Percentiles rank a stretch among this genome's conserved stretches.
phyloP scores from a whole-genome alignment of 2,888 invertebrate species.

The Smittia sp. region DNA sequence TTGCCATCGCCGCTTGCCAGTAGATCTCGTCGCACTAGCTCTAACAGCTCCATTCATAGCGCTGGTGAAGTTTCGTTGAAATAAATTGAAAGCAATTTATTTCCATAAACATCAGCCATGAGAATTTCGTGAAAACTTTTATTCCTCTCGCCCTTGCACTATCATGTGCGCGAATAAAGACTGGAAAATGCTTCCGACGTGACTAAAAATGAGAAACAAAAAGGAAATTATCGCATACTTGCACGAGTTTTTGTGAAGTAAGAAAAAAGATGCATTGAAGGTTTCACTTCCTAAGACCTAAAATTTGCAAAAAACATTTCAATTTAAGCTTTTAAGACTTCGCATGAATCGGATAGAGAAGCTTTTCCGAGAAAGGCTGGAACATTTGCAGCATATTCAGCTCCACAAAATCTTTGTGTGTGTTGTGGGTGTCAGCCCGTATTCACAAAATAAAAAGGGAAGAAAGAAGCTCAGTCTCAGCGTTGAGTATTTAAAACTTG shows the following conservation, averaged over 20 bases:
- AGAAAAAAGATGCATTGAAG: constrained; percentile 2
- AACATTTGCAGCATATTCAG: too few relatives aligned
- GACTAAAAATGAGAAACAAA: not conserved
- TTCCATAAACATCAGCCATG: constrained; percentile 19
- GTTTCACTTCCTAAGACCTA: too few relatives aligned
- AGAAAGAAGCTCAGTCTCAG: not conserved
- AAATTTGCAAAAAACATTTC: too few relatives aligned
- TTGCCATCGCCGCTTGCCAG: not conserved
- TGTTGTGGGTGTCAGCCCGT: too few relatives aligned
- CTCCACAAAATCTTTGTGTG: too few relatives aligned
- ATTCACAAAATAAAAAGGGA: not conserved
- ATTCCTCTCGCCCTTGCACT: not conserved
- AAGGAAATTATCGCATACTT: not conserved
- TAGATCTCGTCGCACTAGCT: not conserved
- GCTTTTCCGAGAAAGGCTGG: too few relatives aligned
- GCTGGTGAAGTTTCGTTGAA: constrained; percentile 32
- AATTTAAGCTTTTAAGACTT: too few relatives aligned
- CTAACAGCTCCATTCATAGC: not conserved
- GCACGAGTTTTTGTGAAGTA: not conserved
- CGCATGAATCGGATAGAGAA: too few relatives aligned
- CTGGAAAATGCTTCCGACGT: not conserved
- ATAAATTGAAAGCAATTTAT: constrained; percentile 38
- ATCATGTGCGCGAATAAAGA: not conserved
- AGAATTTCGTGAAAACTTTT: not conserved
- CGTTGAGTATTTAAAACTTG: not conserved